phyloP scores from a whole-genome alignment of 2,113 vertebrate genomes.

The Tupaia tana region DNA sequence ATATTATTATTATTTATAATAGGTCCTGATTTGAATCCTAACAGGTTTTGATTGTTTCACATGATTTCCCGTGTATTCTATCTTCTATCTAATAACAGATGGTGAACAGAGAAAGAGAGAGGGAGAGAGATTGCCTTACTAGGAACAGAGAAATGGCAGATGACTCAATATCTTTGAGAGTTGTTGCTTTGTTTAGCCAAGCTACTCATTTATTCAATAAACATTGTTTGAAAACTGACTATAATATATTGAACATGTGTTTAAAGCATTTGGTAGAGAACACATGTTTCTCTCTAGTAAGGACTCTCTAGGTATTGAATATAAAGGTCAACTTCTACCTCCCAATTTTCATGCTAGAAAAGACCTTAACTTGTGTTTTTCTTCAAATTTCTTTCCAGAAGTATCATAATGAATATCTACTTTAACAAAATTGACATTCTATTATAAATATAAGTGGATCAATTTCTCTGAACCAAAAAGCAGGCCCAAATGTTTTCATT shows the following conservation, averaged over 20 bases:
- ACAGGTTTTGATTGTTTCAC: not conserved
- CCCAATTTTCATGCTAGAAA: not conserved
- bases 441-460: not conserved
- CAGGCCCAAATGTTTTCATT: not conserved
- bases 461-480: not conserved
- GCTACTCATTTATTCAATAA: not conserved
- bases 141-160: not conserved
- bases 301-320: not conserved
- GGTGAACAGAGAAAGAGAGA: not conserved
- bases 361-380: not conserved
- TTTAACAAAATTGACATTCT: not conserved
- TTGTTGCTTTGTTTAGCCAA: too few relatives aligned
- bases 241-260: not conserved
- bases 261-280: not conserved
- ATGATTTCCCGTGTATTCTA: not conserved
- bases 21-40: not conserved
- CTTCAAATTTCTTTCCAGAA: not conserved
- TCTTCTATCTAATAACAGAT: not conserved
- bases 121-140: not conserved
- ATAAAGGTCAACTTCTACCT: not conserved
- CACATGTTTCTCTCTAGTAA: not conserved
- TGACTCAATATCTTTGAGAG: not conserved
- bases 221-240: not conserved
- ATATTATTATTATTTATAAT: not conserved
- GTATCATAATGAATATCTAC: not conserved